Evolutionary conservation across 2,113 vertebrate species (phyloP).

Genomic region (Phyllopteryx taeniolatus): DNA sequence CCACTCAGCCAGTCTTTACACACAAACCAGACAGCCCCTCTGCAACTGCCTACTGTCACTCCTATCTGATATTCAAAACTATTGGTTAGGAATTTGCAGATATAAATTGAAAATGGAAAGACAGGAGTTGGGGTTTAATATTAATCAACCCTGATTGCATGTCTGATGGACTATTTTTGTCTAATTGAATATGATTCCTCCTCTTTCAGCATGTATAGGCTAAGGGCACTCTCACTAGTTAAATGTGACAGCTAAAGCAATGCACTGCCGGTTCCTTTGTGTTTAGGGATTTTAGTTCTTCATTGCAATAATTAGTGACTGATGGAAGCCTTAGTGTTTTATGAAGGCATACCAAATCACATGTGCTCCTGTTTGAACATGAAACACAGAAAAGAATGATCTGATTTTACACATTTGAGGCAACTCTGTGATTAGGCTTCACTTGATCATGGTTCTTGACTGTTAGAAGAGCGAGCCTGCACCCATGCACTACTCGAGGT

Average conservation of each 20-base stretch:
- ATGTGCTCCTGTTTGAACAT: conserved; percentile 67
- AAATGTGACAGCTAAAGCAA: conserved; percentile 68
- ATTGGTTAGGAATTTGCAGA: conserved; percentile 14
- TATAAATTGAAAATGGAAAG: conserved; percentile 16
- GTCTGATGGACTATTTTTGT: conserved; percentile 57
- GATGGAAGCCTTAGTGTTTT: conserved; percentile 68
- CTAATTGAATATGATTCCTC: conserved; percentile 65
- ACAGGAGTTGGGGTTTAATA: conserved; percentile 21
- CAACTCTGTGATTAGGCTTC: conserved; percentile 61
- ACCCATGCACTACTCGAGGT: conserved; percentile 45
- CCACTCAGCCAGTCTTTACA: conserved; percentile 39
- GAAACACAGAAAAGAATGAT: conserved; percentile 62
- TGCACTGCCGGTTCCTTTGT: conserved; percentile 62
- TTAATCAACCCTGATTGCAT: conserved; percentile 54
- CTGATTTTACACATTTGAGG: conserved; percentile 65
- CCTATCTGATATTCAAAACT: conserved; percentile 11
- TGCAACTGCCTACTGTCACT: conserved; percentile 28
- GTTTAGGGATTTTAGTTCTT: conserved; percentile 71
- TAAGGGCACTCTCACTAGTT: conserved; percentile 69
- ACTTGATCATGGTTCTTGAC: conserved; percentile 68
- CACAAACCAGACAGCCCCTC: conserved; percentile 44
- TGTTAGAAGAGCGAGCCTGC: conserved; percentile 55
- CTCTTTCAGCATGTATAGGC: conserved; percentile 49
- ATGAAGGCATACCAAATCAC: conserved; percentile 66
- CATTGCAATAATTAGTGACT: conserved; percentile 70